Conservation (phyloP, 92 coral and sea anemone species). For the Palythoa grandis region DNA sequence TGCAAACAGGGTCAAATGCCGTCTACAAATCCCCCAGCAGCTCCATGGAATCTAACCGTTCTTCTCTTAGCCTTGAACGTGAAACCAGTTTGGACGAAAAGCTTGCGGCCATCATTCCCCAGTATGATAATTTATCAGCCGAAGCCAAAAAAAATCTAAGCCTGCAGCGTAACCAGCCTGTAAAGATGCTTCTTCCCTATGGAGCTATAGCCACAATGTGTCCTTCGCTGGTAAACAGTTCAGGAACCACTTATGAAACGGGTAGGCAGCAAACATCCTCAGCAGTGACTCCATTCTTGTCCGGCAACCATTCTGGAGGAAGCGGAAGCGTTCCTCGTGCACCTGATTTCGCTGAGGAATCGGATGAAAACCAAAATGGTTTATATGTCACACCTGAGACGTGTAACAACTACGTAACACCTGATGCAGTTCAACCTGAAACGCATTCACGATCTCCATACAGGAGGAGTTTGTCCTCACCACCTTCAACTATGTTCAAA, state of each 20-base stretch:
- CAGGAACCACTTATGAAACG: neutral
- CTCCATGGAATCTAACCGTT: slow-evolving; percentile 13
- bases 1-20: slow-evolving; percentile 38
- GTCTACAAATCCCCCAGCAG: slow-evolving; percentile 26
- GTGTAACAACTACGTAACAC: neutral
- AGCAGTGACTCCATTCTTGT: neutral
- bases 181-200: slow-evolving; percentile 62
- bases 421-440: neutral
- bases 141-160: slow-evolving; percentile 64
- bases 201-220: slow-evolving; percentile 68
- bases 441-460: neutral
- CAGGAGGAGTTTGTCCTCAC: slow-evolving; percentile 10
- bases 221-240: slow-evolving; percentile 10
- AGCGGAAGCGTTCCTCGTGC: neutral
- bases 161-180: slow-evolving; percentile 56
- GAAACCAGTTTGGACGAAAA: slow-evolving; percentile 68
- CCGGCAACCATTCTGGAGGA: slow-evolving; percentile 6
- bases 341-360: neutral
- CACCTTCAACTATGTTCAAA: neutral
- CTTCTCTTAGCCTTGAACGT: slow-evolving; percentile 9
- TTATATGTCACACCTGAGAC: neutral
- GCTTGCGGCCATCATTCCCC: slow-evolving; percentile 71
- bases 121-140: slow-evolving; percentile 60
- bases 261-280: neutral
- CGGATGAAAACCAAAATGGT: neutral